Percentiles rank a stretch among this genome's conserved stretches.
Conservation (phyloP, 2,113 vertebrate genomes). For the Lampris megalopsis region DNA sequence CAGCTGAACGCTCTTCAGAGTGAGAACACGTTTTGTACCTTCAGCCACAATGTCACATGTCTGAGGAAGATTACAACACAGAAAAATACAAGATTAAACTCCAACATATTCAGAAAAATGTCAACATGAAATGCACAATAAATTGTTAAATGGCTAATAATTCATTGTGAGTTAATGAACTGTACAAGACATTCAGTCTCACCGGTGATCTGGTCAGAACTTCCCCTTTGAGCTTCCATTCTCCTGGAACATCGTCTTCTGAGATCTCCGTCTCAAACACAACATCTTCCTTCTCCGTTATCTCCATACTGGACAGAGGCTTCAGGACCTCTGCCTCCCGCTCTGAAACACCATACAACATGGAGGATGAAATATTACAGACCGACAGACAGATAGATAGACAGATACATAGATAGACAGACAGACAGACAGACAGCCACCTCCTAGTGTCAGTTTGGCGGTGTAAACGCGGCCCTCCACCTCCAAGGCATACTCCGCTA, state of each 20-base stretch:
- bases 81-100: neutral
- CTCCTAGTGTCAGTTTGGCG: conserved; percentile 95
- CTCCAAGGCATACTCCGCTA: conserved; percentile 92
- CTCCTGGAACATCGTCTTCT: conserved; percentile 90
- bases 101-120: too few species aligned
- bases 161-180: neutral
- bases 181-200: conserved; percentile 56
- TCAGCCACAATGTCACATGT: conserved; percentile 94
- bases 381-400: neutral
- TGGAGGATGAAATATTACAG: conserved; percentile 1
- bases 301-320: conserved; percentile 91
- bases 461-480: conserved; percentile 92
- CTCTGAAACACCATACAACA: conserved; percentile 76
- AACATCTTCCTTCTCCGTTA: conserved; percentile 94
- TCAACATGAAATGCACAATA: too few species aligned
- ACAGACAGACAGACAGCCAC: conserved; percentile 69
- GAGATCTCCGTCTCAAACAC: conserved; percentile 96
- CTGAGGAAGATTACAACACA: conserved; percentile 70
- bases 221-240: conserved; percentile 98
- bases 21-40: conserved; percentile 89
- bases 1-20: conserved; percentile 90
- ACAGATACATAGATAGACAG: neutral
- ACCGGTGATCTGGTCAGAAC: conserved; percentile 93
- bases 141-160: too few species aligned
- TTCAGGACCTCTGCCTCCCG: conserved; percentile 93